Percentiles rank a stretch among this genome's conserved stretches.
Conservation (phyloP, 2,888 invertebrate genomes). For the Tetrapedia diversipes region DNA sequence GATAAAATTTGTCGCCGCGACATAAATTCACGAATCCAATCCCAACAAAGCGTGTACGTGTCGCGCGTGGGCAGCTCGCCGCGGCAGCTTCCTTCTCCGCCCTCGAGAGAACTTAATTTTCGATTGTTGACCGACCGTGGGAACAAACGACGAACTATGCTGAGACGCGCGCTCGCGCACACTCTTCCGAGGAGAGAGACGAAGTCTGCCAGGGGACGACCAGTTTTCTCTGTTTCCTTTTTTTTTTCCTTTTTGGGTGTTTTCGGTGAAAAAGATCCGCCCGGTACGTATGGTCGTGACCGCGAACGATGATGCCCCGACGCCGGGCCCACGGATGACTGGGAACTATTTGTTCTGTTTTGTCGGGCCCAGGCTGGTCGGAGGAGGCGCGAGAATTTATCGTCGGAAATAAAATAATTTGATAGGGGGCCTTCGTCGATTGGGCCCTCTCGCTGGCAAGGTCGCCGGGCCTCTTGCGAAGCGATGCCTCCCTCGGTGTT, state of each 20-base stretch:
- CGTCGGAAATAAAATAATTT: conserved; percentile 56
- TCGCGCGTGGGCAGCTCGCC: conserved; percentile 73
- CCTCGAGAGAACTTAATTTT: conserved; percentile 67
- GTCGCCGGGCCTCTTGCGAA: conserved; percentile 27
- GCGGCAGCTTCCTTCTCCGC: conserved; percentile 52
- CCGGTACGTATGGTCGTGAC: not conserved
- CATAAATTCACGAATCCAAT: conserved; percentile 80
- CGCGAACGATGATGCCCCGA: conserved; percentile 29
- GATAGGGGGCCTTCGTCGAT: conserved; percentile 31
- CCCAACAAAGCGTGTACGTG: conserved; percentile 65
- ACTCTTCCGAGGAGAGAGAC: too few species aligned
- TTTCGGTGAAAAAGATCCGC: conserved; percentile 27
- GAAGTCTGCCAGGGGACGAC: too few species aligned
- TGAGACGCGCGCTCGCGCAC: too few species aligned
- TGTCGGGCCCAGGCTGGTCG: conserved; percentile 10
- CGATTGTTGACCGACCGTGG: conserved; percentile 72
- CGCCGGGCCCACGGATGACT: conserved; percentile 32
- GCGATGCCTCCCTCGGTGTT: not conserved
- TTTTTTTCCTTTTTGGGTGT: not conserved
- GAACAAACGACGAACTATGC: conserved; percentile 55
- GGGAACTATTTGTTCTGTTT: conserved; percentile 31
- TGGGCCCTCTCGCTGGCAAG: conserved; percentile 32
- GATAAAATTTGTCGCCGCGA: conserved; percentile 82
- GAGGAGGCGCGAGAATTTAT: conserved; percentile 51
- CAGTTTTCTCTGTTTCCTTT: conserved; percentile 5